phyloP scores from a whole-genome alignment of 2,888 invertebrate genomes.

The Brenthis daphne region DNA sequence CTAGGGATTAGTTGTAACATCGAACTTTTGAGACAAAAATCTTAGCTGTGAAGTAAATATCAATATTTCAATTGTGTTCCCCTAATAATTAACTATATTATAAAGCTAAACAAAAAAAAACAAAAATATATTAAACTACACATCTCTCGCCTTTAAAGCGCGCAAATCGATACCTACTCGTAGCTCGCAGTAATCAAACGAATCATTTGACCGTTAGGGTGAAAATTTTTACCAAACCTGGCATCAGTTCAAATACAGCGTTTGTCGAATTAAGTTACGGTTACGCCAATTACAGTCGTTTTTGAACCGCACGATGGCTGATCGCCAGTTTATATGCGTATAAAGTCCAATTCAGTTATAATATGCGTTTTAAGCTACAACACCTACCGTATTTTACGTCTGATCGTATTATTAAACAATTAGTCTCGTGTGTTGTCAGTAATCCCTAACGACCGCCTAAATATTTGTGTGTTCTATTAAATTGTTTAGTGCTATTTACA shows the following conservation, averaged over 20 bases:
- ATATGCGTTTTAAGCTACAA: conserved; percentile 7
- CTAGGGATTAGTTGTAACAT: no score
- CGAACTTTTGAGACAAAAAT: no score
- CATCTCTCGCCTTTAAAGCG: no score
- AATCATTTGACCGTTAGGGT: conserved; percentile 13
- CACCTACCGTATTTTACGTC: conserved; percentile 5
- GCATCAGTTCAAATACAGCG: conserved; percentile 77
- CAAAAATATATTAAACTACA: no score
- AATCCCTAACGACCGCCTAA: conserved; percentile 20
- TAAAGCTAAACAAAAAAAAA: no score
- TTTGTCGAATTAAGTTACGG: conserved; percentile 77
- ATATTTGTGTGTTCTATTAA: conserved; percentile 20
- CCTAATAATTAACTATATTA: no score
- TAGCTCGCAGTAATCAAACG: conserved; percentile 2
- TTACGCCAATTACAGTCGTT: conserved; percentile 74
- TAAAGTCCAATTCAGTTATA: conserved; percentile 45
- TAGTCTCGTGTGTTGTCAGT: conserved; percentile 14
- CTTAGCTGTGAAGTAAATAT: no score
- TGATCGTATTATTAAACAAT: conserved; percentile 16
- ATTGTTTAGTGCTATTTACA: conserved; percentile 9
- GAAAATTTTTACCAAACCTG: conserved; percentile 72
- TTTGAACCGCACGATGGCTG: conserved; percentile 73
- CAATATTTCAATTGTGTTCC: no score
- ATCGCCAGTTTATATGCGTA: conserved; percentile 71
- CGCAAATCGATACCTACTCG: background rate